Evolutionary conservation across 2,113 vertebrate species (phyloP).

Genomic region (Cyprinodon variegatus): DNA sequence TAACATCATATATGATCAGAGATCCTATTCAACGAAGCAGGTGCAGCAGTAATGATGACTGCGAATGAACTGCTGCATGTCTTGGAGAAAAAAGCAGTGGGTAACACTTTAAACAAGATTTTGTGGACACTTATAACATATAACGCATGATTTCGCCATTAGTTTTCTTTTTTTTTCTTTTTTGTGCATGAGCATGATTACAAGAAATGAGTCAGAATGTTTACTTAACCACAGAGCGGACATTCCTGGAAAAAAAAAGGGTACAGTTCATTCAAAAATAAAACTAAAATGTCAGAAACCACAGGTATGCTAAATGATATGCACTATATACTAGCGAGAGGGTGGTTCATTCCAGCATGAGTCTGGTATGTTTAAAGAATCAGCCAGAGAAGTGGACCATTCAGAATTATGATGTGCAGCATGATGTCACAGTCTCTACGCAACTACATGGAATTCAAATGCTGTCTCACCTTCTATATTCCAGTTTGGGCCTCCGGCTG

Average conservation of each 20-base stretch:
- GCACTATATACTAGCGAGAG: conserved; percentile 54
- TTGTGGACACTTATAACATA: conserved; percentile 41
- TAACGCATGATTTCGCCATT: conserved; percentile 40
- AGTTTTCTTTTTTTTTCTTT: conserved; percentile 15
- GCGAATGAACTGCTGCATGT: conserved; percentile 33
- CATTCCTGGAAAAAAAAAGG: conserved; percentile 63
- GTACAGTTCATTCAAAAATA: conserved; percentile 66
- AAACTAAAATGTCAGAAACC: conserved; percentile 61
- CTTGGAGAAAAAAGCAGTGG: conserved; percentile 13
- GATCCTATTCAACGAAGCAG: conserved; percentile 31
- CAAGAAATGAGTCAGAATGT: conserved; percentile 76
- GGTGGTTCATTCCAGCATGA: conserved; percentile 72
- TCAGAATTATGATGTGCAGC: conserved; percentile 76
- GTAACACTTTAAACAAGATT: conserved; percentile 20
- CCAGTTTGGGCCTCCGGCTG: conserved; percentile 85
- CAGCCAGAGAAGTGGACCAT: conserved; percentile 69
- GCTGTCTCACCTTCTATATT: conserved; percentile 85
- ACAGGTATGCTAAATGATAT: conserved; percentile 63
- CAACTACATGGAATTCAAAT: conserved; percentile 71
- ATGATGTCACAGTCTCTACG: conserved; percentile 75
- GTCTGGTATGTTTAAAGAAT: conserved; percentile 64
- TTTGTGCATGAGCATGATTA: conserved; percentile 74
- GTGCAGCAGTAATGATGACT: conserved; percentile 51
- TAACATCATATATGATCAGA: neutral
- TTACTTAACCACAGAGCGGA: conserved; percentile 59